Percentiles rank a stretch among this genome's conserved stretches.
phyloP scores from a whole-genome alignment of 2,888 invertebrate genomes.

The Cinara cedri region DNA sequence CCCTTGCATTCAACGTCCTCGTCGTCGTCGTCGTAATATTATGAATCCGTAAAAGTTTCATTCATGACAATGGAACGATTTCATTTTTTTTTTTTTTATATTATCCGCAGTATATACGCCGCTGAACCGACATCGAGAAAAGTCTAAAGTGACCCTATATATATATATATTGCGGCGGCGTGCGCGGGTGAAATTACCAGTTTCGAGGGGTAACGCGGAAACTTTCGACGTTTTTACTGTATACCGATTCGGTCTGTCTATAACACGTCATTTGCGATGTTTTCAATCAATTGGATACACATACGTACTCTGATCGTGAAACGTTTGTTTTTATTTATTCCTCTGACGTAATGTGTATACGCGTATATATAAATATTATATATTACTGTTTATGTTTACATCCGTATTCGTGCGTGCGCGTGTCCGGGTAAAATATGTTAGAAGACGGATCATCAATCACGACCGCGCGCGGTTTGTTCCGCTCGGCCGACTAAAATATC shows the following conservation, averaged over 20 bases:
- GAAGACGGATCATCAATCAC: slow-evolving; percentile 26
- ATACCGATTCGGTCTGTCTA: not conserved
- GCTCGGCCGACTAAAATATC: slow-evolving; percentile 24
- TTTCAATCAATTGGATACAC: slow-evolving; percentile 16
- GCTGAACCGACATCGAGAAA: not conserved
- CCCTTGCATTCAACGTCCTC: no score
- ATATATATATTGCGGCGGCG: no score
- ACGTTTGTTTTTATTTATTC: slow-evolving; percentile 39
- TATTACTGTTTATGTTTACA: not conserved
- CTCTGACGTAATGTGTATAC: not conserved
- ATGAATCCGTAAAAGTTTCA: slow-evolving; percentile 47
- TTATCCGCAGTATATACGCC: not conserved
- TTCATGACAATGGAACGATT: slow-evolving; percentile 23
- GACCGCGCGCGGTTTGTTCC: slow-evolving; percentile 24
- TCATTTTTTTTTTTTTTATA: slow-evolving; percentile 3
- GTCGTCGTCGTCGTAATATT: slow-evolving; percentile 13
- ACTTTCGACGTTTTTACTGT: not conserved
- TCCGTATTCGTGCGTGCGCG: not conserved
- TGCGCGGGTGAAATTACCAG: not conserved
- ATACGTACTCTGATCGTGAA: not conserved
- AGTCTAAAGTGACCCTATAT: not conserved
- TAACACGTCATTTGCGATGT: not conserved
- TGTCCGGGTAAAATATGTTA: not conserved
- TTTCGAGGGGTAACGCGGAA: not conserved
- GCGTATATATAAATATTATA: not conserved